A percentile compares a stretch with the other conserved stretches of the same genome.
Evolutionary conservation across 2,888 invertebrate genomes (phyloP).

Genomic region (Nemoura dubitans): DNA sequence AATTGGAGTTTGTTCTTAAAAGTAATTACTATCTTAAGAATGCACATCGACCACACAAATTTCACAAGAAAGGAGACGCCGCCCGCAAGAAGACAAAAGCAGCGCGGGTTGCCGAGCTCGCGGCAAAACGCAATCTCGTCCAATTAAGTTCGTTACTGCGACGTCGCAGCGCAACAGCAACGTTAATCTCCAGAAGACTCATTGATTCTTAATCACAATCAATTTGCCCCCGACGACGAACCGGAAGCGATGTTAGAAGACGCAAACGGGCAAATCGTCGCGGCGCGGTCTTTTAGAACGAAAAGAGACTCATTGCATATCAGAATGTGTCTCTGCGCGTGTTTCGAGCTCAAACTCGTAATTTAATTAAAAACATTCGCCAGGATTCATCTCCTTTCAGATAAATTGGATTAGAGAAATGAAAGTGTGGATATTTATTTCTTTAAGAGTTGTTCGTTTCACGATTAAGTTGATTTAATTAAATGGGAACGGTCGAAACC

Average conservation of each 20-base stretch:
- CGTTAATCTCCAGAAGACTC: neutral
- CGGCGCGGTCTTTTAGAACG: neutral
- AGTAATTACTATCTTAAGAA: neutral
- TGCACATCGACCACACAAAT: neutral
- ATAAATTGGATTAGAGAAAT: no score
- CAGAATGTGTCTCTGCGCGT: no score
- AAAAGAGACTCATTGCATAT: no score
- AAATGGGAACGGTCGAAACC: no score
- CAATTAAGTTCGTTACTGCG: neutral
- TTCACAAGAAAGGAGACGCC: neutral
- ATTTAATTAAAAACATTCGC: no score
- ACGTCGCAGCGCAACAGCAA: neutral
- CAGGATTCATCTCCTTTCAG: no score
- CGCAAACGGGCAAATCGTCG: neutral
- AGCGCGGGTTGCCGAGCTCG: neutral
- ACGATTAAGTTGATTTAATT: no score
- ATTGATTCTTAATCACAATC: constrained; percentile 4
- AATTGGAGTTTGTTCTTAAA: neutral
- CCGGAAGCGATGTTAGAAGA: neutral
- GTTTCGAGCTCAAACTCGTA: no score
- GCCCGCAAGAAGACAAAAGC: neutral
- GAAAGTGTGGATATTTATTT: no score
- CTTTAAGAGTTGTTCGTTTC: no score
- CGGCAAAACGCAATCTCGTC: constrained; percentile 12
- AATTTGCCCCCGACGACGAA: neutral